Evolutionary conservation across 53 echinoderm and acorn worm genomes (phyloP).

Genomic region (Temnopleurus reevesii): DNA sequence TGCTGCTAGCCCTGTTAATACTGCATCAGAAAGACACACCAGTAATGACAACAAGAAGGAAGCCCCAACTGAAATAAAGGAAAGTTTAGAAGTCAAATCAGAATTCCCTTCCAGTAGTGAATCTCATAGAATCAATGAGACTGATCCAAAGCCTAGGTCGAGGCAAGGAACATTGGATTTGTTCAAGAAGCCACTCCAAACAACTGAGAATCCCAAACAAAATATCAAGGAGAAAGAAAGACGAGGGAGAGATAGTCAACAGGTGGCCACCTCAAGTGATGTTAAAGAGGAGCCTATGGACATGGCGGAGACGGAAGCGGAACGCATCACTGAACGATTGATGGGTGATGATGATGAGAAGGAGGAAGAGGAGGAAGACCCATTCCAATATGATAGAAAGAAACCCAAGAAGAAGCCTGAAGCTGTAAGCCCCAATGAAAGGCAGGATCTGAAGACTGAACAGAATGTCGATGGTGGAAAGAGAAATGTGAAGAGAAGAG

Average conservation of each 20-base stretch:
- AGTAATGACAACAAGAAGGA: neutral
- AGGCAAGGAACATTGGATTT: conserved; percentile 3
- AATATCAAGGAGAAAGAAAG: neutral
- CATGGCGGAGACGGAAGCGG: neutral
- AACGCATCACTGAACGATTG: neutral
- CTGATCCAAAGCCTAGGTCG: neutral
- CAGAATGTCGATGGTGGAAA: neutral
- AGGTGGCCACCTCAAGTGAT: neutral
- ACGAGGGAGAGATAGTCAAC: neutral
- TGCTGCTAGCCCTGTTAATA: no score
- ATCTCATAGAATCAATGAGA: neutral
- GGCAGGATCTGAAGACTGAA: neutral
- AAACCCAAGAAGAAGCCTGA: neutral
- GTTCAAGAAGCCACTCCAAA: neutral
- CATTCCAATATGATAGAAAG: conserved; percentile 10
- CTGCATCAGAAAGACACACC: no score
- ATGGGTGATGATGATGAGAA: neutral
- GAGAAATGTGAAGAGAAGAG: conserved; percentile 36
- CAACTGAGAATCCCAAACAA: neutral
- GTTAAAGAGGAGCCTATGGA: conserved; percentile 52
- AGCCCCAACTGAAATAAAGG: neutral
- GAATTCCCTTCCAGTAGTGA: neutral
- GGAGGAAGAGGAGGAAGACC: conserved; percentile 9
- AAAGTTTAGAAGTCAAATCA: neutral
- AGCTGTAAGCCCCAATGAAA: neutral